phyloP scores from a whole-genome alignment of 2,113 vertebrate species.

The Notiomystis cincta region DNA sequence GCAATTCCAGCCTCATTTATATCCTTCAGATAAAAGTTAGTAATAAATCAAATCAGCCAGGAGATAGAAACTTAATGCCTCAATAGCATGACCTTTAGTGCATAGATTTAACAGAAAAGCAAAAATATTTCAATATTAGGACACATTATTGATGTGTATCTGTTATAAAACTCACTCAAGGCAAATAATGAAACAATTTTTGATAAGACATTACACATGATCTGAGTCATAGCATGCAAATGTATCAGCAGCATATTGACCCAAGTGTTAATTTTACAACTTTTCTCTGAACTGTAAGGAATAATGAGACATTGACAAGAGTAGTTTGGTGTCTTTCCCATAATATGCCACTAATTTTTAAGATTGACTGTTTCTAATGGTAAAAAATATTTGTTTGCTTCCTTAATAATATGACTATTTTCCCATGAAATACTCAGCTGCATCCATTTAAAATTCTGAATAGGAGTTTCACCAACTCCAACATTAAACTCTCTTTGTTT shows the following conservation, averaged over 20 bases:
- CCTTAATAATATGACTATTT: neutral
- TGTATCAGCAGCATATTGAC: neutral
- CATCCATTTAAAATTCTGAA: neutral
- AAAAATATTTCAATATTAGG: slow-evolving; percentile 32
- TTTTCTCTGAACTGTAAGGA: slow-evolving; percentile 15
- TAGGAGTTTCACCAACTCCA: neutral
- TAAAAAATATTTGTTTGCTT: neutral
- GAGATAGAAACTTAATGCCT: neutral
- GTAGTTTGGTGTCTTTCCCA: neutral
- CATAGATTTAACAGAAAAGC: neutral
- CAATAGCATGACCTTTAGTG: neutral
- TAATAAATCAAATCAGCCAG: neutral
- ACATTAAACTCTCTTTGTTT: neutral
- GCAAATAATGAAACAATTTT: slow-evolving; percentile 1
- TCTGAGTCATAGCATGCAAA: neutral
- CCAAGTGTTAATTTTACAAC: slow-evolving; percentile 5
- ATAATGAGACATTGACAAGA: slow-evolving; percentile 3
- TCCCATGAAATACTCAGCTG: neutral
- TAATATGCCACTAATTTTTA: neutral
- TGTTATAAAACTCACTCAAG: neutral
- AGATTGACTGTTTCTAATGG: neutral
- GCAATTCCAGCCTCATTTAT: neutral
- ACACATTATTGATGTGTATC: neutral
- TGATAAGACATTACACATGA: neutral
- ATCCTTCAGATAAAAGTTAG: neutral